A percentile compares a stretch with the other conserved stretches of the same genome.
Conservation (phyloP, 2,888 invertebrate species). For the Dascillus cervinus region DNA sequence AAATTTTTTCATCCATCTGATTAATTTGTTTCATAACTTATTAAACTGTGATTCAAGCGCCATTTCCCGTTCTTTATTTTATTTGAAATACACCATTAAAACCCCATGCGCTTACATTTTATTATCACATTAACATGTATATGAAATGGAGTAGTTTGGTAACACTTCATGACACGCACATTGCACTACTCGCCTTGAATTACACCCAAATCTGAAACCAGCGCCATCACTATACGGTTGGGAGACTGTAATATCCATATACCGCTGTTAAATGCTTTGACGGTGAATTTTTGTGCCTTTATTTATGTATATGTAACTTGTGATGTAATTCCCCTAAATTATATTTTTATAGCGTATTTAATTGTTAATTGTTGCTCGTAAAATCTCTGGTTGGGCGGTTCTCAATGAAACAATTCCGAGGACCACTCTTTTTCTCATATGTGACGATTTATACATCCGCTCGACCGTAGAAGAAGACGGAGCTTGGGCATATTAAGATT, state of each 20-base stretch:
- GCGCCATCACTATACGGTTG: slow-evolving; percentile 1
- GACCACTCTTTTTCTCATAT: no score
- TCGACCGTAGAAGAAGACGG: no score
- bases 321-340: slow-evolving; percentile 23
- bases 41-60: no score
- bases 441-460: no score
- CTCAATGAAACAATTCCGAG: slow-evolving; percentile 7
- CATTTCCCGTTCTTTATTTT: no score
- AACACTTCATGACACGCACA: slow-evolving; percentile 7
- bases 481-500: no score
- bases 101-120: slow-evolving; percentile 16
- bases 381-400: slow-evolving; percentile 14
- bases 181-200: background rate
- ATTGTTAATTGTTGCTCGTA: slow-evolving; percentile 23
- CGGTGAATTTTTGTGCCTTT: no score
- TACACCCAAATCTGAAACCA: no score
- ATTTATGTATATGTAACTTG: slow-evolving; percentile 18
- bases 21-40: no score
- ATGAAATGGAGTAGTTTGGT: slow-evolving; percentile 15
- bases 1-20: no score
- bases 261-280: slow-evolving; percentile 16
- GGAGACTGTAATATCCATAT: slow-evolving; percentile 10
- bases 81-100: no score
- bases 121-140: slow-evolving; percentile 17
- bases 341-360: slow-evolving; percentile 21